A percentile compares a stretch with the other conserved stretches of the same genome.
phyloP scores from a whole-genome alignment of 2,113 vertebrate species.

The Cairina moschata region DNA sequence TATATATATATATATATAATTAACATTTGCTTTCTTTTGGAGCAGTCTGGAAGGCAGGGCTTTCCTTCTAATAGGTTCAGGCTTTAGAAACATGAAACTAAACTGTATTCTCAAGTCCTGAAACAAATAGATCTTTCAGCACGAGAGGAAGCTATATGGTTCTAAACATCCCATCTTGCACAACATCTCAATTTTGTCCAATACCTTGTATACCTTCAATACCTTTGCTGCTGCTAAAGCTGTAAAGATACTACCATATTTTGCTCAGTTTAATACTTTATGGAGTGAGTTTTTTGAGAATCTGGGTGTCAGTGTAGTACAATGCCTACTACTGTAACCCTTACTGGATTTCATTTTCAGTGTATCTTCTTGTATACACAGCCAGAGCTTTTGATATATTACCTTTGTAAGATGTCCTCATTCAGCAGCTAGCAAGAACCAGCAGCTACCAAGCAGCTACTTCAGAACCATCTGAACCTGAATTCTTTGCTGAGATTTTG shows the following conservation, averaged over 20 bases:
- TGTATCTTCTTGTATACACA: neutral
- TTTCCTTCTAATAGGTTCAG: neutral
- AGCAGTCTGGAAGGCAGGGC: neutral
- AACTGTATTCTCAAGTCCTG: neutral
- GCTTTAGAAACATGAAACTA: neutral
- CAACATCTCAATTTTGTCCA: neutral
- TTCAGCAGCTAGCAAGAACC: neutral
- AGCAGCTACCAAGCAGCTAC: no score
- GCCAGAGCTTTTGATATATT: neutral
- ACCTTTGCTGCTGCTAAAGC: neutral
- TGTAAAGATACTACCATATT: neutral
- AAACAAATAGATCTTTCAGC: neutral
- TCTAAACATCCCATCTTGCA: neutral
- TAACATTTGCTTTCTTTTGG: neutral
- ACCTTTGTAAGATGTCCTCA: neutral
- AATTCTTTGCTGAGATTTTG: neutral
- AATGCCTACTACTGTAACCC: neutral
- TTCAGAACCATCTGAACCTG: neutral
- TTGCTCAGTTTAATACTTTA: neutral
- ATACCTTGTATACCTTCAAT: neutral
- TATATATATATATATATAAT: neutral
- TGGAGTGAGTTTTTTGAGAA: neutral
- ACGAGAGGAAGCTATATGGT: neutral
- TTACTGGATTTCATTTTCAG: neutral
- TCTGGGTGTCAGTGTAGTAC: neutral